Base-by-base conservation (phyloP, 1,140 invertebrate species). In the Brachionus calyciflorus region DNA sequence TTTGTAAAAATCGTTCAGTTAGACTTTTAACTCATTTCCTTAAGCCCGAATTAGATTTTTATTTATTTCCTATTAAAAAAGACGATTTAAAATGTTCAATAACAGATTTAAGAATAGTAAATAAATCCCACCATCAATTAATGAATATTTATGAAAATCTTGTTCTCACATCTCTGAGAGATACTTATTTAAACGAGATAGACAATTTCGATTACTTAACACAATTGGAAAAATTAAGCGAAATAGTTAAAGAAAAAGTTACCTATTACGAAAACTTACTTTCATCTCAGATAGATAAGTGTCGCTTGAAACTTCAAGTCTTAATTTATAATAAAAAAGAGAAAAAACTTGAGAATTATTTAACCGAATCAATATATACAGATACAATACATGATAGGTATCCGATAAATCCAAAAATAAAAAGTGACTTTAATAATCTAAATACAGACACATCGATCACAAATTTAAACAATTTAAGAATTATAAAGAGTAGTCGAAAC, bases 301-400 rank as follows among this genome's bases (percentile, higher is more conserved):
- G 60, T 41, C 33, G 60, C 0, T 2, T 65, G 9, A 65, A 65
- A 65, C 19, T 65, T 24, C 37, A 65, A 41, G 60, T 41, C 12
- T 21, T 21, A 44, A 65, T 65, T 14, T 44, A 40, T n/a, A 44
- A 65, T 10, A 14, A 24, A 3, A n/a, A 24, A 1, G 40, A 41
- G 9, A 44, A 65, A 44, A 41, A 44, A 65, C 24, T 65, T 44
- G 60, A 65, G 44, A 41, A 44, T 65, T 65, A 3, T 44, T n/a
- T 65, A 19, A 65, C 60, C 19, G 60, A 65, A 24, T 37, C 60
- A 26, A 26, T 65, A 3, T 65, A 65, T 24, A 41, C 60, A 5
- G 14, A 65, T 12, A 21, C 19, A 2, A 65, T 65, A 1, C 12
- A 3, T 14, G 24, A 65, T 24, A 12, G 10, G 2, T 44, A 65